phyloP scores from a whole-genome alignment of 2,797 vertebrate species.

The Anguilla obscura region DNA sequence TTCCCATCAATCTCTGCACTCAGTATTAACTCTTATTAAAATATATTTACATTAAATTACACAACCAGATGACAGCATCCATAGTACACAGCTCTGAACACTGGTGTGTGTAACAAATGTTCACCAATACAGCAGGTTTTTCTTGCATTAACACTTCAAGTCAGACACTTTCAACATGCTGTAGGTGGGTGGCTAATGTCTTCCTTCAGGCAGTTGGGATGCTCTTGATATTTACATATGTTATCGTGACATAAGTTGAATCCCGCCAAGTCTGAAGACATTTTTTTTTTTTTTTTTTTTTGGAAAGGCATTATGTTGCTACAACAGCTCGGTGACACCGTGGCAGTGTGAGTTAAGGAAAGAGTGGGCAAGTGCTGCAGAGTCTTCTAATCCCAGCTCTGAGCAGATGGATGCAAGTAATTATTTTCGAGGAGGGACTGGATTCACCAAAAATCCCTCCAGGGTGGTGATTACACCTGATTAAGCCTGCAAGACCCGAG shows the following conservation, averaged over 20 bases:
- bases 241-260: background rate
- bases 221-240: background rate
- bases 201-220: background rate
- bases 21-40: background rate
- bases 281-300: background rate
- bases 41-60: constrained; percentile 12
- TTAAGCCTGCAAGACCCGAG: background rate
- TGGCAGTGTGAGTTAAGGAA: background rate
- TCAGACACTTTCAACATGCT: background rate
- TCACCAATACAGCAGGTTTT: background rate
- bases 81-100: background rate
- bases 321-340: background rate
- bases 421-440: background rate
- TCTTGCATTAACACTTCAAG: background rate
- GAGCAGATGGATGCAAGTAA: background rate
- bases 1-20: background rate
- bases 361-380: background rate
- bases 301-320: background rate
- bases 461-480: background rate
- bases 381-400: background rate
- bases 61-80: background rate
- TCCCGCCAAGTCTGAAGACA: background rate
- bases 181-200: background rate
- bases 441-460: background rate
- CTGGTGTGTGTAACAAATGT: background rate